Evolutionary conservation across 2,797 vertebrate species (phyloP).

Genomic region (Enteromius radiatus): DNA sequence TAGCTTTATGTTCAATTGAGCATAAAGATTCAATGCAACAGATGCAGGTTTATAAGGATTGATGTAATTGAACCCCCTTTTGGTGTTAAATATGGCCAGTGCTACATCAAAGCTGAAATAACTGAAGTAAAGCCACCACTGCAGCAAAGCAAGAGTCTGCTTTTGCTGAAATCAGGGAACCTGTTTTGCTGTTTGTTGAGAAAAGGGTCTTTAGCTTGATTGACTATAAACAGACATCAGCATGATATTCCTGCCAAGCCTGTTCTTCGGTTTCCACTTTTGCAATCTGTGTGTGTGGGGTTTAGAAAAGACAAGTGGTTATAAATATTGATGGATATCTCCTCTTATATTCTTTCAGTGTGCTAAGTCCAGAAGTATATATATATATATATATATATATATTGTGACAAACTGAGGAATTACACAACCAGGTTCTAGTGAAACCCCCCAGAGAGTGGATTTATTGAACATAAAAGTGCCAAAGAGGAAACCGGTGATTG

Average conservation of each 20-base stretch:
- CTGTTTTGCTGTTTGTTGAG: constrained; percentile 18
- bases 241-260: constrained; percentile 11
- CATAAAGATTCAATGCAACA: not conserved
- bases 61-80: not conserved
- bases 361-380: not conserved
- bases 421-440: too few relatives aligned
- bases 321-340: not conserved
- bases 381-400: not conserved
- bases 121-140: constrained; percentile 11
- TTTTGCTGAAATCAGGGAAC: constrained; percentile 23
- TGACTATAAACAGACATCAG: constrained; percentile 35
- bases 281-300: not conserved
- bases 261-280: constrained; percentile 12
- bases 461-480: too few relatives aligned
- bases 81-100: not conserved
- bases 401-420: too few relatives aligned
- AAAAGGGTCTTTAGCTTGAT: constrained; percentile 11
- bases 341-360: not conserved
- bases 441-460: too few relatives aligned
- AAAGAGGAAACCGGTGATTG: too few relatives aligned
- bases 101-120: constrained; percentile 1
- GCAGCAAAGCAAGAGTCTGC: not conserved
- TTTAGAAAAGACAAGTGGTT: not conserved
- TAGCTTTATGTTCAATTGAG: not conserved
- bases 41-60: not conserved